phyloP scores from a whole-genome alignment of 2,888 invertebrate species.

The Zhuqinia jingwanae region DNA sequence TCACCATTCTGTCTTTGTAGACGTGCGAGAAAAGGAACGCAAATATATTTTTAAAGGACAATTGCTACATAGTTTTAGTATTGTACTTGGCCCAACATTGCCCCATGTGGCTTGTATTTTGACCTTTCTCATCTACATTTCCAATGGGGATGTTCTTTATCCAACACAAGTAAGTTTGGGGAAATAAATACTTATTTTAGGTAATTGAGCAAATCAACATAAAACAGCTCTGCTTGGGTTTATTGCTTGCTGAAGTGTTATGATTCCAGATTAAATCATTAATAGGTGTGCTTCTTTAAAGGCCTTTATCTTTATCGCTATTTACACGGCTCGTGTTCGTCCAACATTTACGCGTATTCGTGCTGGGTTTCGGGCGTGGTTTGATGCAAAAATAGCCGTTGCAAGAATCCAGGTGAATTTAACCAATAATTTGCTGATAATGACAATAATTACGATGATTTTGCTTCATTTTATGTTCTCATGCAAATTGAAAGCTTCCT shows the following conservation, averaged over 20 bases:
- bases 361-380: constrained; percentile 79
- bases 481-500: background rate
- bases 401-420: constrained; percentile 80
- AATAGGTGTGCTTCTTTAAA: constrained; percentile 53
- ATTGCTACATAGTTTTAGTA: constrained; percentile 84
- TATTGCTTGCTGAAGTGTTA: too few species aligned
- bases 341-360: constrained; percentile 75
- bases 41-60: constrained; percentile 83
- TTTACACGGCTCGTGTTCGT: constrained; percentile 75
- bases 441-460: background rate
- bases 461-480: background rate
- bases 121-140: constrained; percentile 84
- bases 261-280: too few species aligned
- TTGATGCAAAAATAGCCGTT: constrained; percentile 80
- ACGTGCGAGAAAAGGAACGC: constrained; percentile 83
- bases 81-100: constrained; percentile 84
- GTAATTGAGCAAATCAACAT: too few species aligned
- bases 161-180: constrained; percentile 83
- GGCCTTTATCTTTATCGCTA: constrained; percentile 77
- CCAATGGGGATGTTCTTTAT: constrained; percentile 83
- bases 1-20: too few species aligned
- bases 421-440: too few species aligned
- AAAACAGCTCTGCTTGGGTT: too few species aligned
- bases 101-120: constrained; percentile 84
- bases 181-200: background rate